Conservation (phyloP, 1,140 invertebrate species). For the Sycobia sp. region DNA sequence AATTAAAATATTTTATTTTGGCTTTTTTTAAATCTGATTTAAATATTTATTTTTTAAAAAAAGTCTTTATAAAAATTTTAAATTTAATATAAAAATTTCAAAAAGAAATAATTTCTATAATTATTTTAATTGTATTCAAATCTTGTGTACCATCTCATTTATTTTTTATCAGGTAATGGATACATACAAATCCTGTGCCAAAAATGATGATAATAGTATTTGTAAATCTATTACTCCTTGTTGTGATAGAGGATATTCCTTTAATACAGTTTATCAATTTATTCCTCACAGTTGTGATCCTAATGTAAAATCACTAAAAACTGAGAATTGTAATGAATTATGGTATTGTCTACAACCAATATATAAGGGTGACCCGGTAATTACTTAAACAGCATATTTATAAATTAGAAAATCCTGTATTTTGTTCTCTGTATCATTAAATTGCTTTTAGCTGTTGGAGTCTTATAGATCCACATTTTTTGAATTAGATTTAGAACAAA, state of each 20-base stretch:
- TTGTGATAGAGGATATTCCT: constrained; percentile 7
- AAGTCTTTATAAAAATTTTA: too few relatives aligned
- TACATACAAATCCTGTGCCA: too few relatives aligned
- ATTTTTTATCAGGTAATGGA: too few relatives aligned
- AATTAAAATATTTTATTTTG: too few relatives aligned
- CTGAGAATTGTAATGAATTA: background rate
- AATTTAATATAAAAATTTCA: background rate
- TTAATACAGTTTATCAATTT: constrained; percentile 1
- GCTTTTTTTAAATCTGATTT: too few relatives aligned
- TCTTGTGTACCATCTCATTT: background rate
- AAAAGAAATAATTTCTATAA: too few relatives aligned
- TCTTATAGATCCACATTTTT: constrained; percentile 3
- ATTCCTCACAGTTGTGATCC: constrained; percentile 24
- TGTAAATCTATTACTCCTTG: background rate
- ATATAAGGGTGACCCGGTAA: background rate
- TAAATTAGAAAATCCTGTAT: background rate
- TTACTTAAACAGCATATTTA: background rate
- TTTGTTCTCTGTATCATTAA: background rate
- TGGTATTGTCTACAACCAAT: constrained; percentile 13
- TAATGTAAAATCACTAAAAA: constrained; percentile 17
- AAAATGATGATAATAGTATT: too few relatives aligned
- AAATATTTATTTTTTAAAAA: too few relatives aligned
- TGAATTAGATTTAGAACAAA: background rate
- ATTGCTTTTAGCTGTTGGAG: constrained; percentile 1
- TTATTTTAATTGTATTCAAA: background rate